Evolutionary conservation across 2,888 invertebrate species (phyloP).

Genomic region (Criorhina ranunculi): DNA sequence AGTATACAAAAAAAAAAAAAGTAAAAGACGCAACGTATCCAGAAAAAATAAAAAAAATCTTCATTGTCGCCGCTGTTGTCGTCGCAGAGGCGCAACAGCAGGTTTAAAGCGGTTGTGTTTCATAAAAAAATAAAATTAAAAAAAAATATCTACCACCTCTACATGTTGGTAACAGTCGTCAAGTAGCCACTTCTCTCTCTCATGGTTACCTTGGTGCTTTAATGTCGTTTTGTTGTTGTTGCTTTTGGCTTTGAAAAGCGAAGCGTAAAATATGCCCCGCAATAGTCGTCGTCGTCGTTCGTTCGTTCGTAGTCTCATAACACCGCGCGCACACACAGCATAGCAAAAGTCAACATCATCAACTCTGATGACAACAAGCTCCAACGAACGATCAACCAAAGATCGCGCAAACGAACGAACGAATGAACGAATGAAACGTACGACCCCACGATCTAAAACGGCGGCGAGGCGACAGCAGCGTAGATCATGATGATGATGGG

Average conservation of each 20-base stretch:
- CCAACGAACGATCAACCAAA: slow-evolving; percentile 57
- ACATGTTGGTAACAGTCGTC: slow-evolving; percentile 45
- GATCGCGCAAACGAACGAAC: slow-evolving; percentile 43
- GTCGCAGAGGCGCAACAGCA: slow-evolving; percentile 61
- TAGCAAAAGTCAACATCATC: slow-evolving; percentile 76
- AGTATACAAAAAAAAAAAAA: slow-evolving; percentile 29
- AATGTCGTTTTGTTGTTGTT: slow-evolving; percentile 57
- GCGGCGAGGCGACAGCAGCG: slow-evolving; percentile 32
- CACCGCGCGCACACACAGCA: slow-evolving; percentile 50
- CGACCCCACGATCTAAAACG: slow-evolving; percentile 53
- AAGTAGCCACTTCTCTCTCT: slow-evolving; percentile 56
- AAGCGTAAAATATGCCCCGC: slow-evolving; percentile 65
- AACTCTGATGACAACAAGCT: slow-evolving; percentile 72
- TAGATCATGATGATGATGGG: slow-evolving; percentile 38
- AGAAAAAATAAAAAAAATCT: slow-evolving; percentile 31
- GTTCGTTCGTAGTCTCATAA: slow-evolving; percentile 58
- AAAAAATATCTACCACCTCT: slow-evolving; percentile 36
- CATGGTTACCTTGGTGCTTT: slow-evolving; percentile 71
- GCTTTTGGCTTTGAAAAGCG: slow-evolving; percentile 69
- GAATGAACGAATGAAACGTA: slow-evolving; percentile 55
- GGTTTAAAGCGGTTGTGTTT: slow-evolving; percentile 54
- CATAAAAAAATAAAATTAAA: slow-evolving; percentile 36
- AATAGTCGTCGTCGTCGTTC: slow-evolving; percentile 38
- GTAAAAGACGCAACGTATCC: slow-evolving; percentile 29
- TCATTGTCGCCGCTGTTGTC: slow-evolving; percentile 28